phyloP scores from a whole-genome alignment of 2,797 vertebrate genomes.

The Phyllotis vaccarum region DNA sequence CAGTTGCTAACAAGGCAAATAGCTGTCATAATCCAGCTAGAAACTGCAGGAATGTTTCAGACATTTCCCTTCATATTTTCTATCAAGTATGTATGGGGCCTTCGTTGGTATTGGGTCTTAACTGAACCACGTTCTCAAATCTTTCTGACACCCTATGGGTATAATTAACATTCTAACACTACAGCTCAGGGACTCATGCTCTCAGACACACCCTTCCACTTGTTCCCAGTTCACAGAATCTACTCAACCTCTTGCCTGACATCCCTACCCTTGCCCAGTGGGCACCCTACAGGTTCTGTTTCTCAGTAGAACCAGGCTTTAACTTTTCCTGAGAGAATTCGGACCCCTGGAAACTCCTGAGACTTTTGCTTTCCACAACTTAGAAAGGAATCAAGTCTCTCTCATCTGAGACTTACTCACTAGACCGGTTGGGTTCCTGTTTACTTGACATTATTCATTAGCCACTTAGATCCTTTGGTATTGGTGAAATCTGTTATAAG shows the following conservation, averaged over 20 bases:
- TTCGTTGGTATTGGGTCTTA: background rate
- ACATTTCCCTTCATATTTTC: background rate
- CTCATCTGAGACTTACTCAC: background rate
- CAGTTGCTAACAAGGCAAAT: background rate
- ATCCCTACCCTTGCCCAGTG: background rate
- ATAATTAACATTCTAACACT: background rate
- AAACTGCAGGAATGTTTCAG: slow-evolving; percentile 42
- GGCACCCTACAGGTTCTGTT: no score
- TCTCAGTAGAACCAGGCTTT: background rate
- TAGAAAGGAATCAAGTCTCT: background rate
- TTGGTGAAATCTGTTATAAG: background rate
- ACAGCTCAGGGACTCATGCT: background rate
- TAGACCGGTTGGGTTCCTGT: background rate
- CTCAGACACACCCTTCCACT: background rate
- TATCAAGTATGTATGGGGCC: background rate
- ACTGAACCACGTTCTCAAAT: background rate
- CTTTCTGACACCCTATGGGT: background rate
- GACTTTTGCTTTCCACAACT: background rate
- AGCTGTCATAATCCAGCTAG: background rate
- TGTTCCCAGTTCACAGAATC: background rate
- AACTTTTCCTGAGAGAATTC: background rate
- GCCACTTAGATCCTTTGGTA: background rate
- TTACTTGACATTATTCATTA: background rate
- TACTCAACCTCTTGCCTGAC: background rate
- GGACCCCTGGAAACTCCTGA: background rate